Base-by-base conservation (phyloP, 2,797 vertebrate species). In the Poliocrania exsul region DNA sequence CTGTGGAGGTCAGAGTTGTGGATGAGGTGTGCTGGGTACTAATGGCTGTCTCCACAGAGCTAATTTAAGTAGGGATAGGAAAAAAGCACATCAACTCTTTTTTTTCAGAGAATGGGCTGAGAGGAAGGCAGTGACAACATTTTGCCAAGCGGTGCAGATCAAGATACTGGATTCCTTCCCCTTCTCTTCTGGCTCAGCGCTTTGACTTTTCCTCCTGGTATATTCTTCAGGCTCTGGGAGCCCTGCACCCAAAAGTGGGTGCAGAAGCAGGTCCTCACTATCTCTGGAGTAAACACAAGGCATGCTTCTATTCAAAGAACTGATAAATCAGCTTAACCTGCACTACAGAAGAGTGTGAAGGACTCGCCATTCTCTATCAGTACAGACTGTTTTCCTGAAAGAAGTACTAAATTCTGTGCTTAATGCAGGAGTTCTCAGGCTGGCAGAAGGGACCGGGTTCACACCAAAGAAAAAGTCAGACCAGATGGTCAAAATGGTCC, bases 21-120 rank as follows among this genome's bases (percentile, higher is more conserved):
- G 31, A 19, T 1, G 6, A 71, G 35, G 44, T 28, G 11, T 64
- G 31, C 46, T 86, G 78, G 19, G 19, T 79, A 29, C 70, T 94
- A 87, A 94, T 57, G 40, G 23, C 44, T 64, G 44, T 81, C 50
- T 58, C 20, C 42, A 69, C 50, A 44, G 29, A 21, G n/a, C 67
- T 90, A 72, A 79, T 81, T 95, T 71, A 86, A 66, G 49, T 47
- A 51, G 23, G 40, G 21, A 56, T n/a, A 37, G 64, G 90, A 85
- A 80, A n/a, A 88, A 84, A 90, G 58, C 42, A 69, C 24, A 77
- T 58, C 51, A 54, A 44, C 47, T 44, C 75, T 67, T 80, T 54
- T 73, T 73, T 82, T 91, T 87, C 75, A 66, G 56, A 53, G 80
- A 79, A 65, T n/a, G 16, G 42, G 12, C 37, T 88, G 61, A 74